Percentiles rank a stretch among this genome's conserved stretches.
phyloP scores from a whole-genome alignment of 2,113 vertebrate genomes.

The Climacteris rufus region DNA sequence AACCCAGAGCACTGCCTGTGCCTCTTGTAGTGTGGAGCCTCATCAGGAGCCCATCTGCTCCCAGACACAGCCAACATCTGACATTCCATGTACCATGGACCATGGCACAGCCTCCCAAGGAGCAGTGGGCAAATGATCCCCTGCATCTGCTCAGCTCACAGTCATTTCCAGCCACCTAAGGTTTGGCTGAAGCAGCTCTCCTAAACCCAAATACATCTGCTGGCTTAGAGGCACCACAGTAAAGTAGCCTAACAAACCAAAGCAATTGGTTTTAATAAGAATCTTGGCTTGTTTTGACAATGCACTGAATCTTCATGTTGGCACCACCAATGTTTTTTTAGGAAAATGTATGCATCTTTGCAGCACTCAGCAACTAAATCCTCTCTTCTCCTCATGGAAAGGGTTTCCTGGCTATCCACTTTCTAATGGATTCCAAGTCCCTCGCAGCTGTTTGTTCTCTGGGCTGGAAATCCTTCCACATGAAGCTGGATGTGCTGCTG shows the following conservation, averaged over 20 bases:
- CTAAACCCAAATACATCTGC: conserved; percentile 27
- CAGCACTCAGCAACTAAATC: conserved; percentile 52
- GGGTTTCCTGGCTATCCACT: conserved; percentile 39
- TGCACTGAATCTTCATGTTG: conserved; percentile 44
- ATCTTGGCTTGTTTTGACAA: conserved; percentile 59
- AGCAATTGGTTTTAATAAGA: conserved; percentile 64
- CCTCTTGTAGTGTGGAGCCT: background rate
- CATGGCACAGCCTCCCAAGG: background rate
- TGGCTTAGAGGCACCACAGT: conserved; percentile 34
- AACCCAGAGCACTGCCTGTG: background rate
- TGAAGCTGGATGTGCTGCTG: background rate
- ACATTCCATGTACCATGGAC: background rate
- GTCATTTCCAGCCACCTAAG: conserved; percentile 15
- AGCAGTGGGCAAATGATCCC: background rate
- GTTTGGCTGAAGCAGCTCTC: conserved; percentile 3
- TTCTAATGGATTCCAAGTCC: conserved; percentile 19
- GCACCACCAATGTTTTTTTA: background rate
- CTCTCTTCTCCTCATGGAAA: conserved; percentile 8
- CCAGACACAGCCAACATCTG: background rate
- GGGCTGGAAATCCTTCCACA: background rate
- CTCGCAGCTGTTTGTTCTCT: conserved; percentile 31
- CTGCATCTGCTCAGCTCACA: background rate
- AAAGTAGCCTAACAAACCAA: conserved; percentile 46
- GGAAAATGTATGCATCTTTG: conserved; percentile 53
- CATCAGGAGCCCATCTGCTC: background rate